Evolutionary conservation across 2,113 vertebrate genomes (phyloP).

Genomic region (Crotalus viridis): DNA sequence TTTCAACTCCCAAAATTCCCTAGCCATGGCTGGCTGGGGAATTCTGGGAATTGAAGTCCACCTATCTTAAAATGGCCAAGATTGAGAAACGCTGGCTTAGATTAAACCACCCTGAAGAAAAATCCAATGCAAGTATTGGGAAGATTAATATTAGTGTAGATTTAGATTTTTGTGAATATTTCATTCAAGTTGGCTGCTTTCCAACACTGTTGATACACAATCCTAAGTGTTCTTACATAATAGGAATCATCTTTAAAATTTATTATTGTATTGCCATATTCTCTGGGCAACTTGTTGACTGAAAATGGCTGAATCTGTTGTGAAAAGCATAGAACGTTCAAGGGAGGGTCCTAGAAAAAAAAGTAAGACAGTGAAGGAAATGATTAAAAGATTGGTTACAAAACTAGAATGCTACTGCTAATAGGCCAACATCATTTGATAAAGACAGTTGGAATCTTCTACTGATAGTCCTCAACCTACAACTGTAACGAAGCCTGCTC

Average conservation of each 20-base stretch:
- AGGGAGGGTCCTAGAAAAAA: neutral
- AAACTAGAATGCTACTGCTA: neutral
- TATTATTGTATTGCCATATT: neutral
- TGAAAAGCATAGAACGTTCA: neutral
- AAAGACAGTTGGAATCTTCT: neutral
- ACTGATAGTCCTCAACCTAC: too few relatives aligned
- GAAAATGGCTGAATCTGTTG: neutral
- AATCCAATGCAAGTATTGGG: neutral
- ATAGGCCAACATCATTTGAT: neutral
- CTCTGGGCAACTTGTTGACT: neutral
- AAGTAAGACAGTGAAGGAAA: neutral
- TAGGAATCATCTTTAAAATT: neutral
- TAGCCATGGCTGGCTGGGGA: neutral
- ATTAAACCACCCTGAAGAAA: neutral
- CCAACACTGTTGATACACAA: neutral
- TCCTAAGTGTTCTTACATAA: neutral
- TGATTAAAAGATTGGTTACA: neutral
- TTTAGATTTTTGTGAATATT: neutral
- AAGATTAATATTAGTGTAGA: neutral
- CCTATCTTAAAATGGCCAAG: neutral
- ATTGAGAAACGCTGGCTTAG: neutral
- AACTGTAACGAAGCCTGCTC: too few relatives aligned
- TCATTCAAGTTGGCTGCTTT: neutral
- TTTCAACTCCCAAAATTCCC: neutral
- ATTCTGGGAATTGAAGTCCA: neutral